These are phyloP conservation scores for Napeogenes inachia DNA, from an alignment of 2,888 invertebrate genomes.

Conservation along the genomic window DNA sequence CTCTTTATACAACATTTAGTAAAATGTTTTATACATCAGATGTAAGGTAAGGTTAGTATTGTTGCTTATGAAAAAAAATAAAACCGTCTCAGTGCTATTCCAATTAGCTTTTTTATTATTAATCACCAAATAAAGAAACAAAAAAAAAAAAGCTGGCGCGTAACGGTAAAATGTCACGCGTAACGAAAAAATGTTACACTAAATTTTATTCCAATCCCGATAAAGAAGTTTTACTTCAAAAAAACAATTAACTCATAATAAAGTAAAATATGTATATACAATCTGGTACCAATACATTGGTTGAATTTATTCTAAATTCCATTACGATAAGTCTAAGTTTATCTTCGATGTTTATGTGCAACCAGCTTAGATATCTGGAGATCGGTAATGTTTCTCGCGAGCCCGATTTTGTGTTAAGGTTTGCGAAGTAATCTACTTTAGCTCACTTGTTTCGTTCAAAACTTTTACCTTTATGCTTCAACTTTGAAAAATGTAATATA, in stretches of 20 bases:
- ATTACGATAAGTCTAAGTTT: neutral
- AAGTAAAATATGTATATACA: neutral
- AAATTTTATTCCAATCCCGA: too few relatives aligned
- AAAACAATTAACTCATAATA: neutral
- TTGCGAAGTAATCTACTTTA: conserved; percentile 6
- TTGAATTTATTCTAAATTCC: neutral
- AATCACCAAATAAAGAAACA: too few relatives aligned
- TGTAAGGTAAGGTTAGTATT: too few relatives aligned
- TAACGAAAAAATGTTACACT: too few relatives aligned
- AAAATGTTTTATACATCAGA: too few relatives aligned
- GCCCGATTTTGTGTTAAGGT: conserved; percentile 5
- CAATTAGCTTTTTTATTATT: too few relatives aligned
- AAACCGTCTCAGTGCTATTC: too few relatives aligned
- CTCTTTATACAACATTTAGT: too few relatives aligned
- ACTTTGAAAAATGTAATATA: neutral
- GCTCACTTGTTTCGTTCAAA: conserved; percentile 6
- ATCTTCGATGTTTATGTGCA: conserved; percentile 2
- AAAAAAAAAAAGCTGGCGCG: too few relatives aligned
- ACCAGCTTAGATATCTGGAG: neutral
- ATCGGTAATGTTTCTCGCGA: conserved; percentile 1
- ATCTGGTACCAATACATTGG: neutral
- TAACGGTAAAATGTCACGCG: too few relatives aligned
- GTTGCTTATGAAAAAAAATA: too few relatives aligned
- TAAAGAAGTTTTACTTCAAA: too few relatives aligned
- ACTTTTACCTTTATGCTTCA: conserved; percentile 1